Conservation (phyloP, 2,797 vertebrate species). For the Menidia menidia region DNA sequence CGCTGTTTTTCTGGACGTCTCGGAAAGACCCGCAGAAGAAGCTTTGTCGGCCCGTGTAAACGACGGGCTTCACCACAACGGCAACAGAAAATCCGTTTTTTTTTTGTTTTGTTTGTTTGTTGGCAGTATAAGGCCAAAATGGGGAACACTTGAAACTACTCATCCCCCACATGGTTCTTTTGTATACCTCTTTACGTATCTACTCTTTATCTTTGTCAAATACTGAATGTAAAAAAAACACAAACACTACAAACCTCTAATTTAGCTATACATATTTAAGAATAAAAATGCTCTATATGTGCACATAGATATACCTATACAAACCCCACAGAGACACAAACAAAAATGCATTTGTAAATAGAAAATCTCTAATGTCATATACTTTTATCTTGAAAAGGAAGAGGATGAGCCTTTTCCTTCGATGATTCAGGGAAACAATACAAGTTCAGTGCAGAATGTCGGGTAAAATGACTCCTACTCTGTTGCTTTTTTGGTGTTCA, state of each 20-base stretch:
- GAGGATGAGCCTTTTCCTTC: slow-evolving; percentile 78
- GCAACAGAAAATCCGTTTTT: slow-evolving; percentile 10
- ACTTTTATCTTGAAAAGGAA: slow-evolving; percentile 80
- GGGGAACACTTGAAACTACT: slow-evolving; percentile 55
- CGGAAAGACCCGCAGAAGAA: not conserved
- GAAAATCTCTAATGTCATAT: slow-evolving; percentile 80
- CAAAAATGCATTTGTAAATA: slow-evolving; percentile 82
- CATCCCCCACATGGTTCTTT: slow-evolving; percentile 33
- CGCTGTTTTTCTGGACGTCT: not conserved
- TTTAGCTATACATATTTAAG: slow-evolving; percentile 82
- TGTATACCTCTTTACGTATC: slow-evolving; percentile 58
- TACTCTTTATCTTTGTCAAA: slow-evolving; percentile 70
- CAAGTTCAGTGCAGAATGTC: slow-evolving; percentile 80
- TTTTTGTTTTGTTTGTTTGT: slow-evolving; percentile 48
- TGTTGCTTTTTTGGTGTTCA: slow-evolving; percentile 69
- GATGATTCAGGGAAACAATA: slow-evolving; percentile 84
- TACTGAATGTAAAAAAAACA: slow-evolving; percentile 81
- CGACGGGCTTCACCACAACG: not conserved
- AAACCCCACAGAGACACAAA: slow-evolving; percentile 74
- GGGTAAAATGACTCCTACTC: slow-evolving; percentile 56
- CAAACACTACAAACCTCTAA: slow-evolving; percentile 82
- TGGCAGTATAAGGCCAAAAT: slow-evolving; percentile 29
- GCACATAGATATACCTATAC: slow-evolving; percentile 78
- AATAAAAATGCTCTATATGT: slow-evolving; percentile 79
- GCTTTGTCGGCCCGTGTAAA: not conserved